Evolutionary conservation across 2,888 invertebrate species (phyloP), one percentile per base, ranked within the genome.

Genomic region (Lysandra bellargus): DNA sequence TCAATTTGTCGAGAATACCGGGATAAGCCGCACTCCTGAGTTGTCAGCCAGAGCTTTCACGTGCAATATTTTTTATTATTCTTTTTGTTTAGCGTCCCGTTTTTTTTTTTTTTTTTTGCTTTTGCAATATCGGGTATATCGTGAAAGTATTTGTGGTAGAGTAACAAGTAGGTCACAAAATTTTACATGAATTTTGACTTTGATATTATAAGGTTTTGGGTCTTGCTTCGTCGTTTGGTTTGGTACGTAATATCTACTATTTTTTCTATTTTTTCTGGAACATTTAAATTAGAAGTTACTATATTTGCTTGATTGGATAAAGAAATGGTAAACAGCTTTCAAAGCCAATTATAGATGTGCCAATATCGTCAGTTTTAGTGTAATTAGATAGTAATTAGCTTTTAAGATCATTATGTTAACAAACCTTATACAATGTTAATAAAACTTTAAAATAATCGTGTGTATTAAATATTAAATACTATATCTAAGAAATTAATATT

Each of bases 11-110:
- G 74, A 74, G 73, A 73, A 40, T 73, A 73, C 33, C 17, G 73
- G 74, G 44, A 74, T 74, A 74, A 74, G 74, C 74, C 74, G 44
- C 74, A 44, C 74, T 74, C 9, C 74, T 44, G 74, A 74, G 74
- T 23, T 74, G 74, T 74, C 74, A 23, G 74, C 23, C n/a, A 23
- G 23, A 23, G 74, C 74, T 74, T 74, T 74, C n/a, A 44, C 44
- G 40, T 74, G 74, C 44, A 30, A 74, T 74, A 44, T 74, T 74
- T 73, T 69, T 37, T 74, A 44, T 74, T n/a, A n/a, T 44, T 74
- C 9, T 74, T 74, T 44, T 74, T 44, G 30, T 7, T 44, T 73
- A 40, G 4, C 12, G 17, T 73, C 44, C 3, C 74, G n/a, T 44
- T n/a, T 40, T 40, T 74, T 74, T 30, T 40, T 40, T 74, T 74